Percentiles rank a stretch among this genome's conserved stretches.
phyloP scores from a whole-genome alignment of 2,797 vertebrate species.

The Pseudocheirus occidentalis region DNA sequence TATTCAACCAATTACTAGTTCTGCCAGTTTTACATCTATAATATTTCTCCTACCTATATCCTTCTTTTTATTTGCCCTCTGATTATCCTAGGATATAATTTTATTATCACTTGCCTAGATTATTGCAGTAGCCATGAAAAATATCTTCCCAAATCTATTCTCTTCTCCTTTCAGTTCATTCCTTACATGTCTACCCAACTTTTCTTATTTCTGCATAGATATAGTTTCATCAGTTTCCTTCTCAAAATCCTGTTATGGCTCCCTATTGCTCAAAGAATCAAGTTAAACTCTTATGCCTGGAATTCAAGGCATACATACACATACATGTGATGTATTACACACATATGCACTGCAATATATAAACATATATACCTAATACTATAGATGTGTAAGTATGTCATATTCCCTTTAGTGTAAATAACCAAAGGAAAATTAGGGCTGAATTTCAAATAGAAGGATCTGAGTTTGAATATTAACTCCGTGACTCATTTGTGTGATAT shows the following conservation, averaged over 20 bases:
- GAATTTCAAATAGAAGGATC: not conserved
- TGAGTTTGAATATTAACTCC: not conserved
- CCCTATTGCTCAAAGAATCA: not conserved
- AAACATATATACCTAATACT: not conserved
- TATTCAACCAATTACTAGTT: not conserved
- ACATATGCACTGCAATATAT: not conserved
- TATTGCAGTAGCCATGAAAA: not conserved
- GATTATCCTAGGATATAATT: not conserved
- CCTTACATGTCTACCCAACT: not conserved
- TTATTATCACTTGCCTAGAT: not conserved
- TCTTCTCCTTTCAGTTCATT: not conserved
- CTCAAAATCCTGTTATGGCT: not conserved
- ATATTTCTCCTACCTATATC: not conserved
- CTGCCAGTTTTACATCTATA: not conserved
- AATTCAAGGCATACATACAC: not conserved
- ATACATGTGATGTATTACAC: no score
- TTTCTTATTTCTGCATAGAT: not conserved
- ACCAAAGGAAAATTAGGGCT: not conserved
- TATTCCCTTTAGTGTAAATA: not conserved
- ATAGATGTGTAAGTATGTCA: not conserved
- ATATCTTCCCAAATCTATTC: not conserved
- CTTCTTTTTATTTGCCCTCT: not conserved
- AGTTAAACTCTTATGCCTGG: not conserved
- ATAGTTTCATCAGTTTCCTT: not conserved
- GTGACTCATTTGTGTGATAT: not conserved